Base-by-base conservation (phyloP, 2,797 vertebrate species). In the Ambastaia sidthimunki region DNA sequence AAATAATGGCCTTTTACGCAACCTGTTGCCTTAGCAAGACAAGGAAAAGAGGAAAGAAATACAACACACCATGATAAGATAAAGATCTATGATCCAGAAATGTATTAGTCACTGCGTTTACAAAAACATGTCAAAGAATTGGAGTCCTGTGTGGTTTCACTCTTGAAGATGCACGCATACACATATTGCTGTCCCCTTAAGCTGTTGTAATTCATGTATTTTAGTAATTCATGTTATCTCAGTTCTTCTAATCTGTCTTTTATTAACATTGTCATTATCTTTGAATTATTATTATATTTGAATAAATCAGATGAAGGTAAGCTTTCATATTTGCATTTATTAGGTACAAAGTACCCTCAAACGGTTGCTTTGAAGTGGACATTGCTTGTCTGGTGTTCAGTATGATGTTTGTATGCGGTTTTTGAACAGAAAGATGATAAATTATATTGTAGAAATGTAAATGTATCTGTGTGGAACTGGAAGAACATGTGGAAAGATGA, bases 51-150 rank as follows among this genome's bases (percentile, higher is more conserved):
- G 54, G 74, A 77, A 44, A 71, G 28, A 81, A 71, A 71, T 52
- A 84, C 23, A 80, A 76, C 23, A 79, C 71, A 15, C 73, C 68
- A 41, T 68, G 74, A 73, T 81, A 52, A 57, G 79, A 86, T 84
- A 83, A 80, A 81, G 71, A 86, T 84, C 85, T 78, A 31, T 13
- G 52, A 71, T 68, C 66, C 52, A 47, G 70, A 72, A 59, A 77
- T 48, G 71, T 10, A 48, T 83, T 80, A 78, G 67, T 81, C 71
- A 81, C 71, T 76, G 60, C 54, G 44, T 78, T 74, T 85, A 72
- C 57, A 78, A 59, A 21, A 80, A 63, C 41, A 34, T 34, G 25
- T 69, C 76, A 72, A 81, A 78, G 52, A 44, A 54, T 63, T 59
- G 54, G 69, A 48, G 41, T 80, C 37, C 31, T 25, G 28, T 57